A percentile compares a stretch with the other conserved stretches of the same genome.
These are phyloP conservation scores for Oxygymnocypris stewartii DNA, from an alignment of 2,113 vertebrate genomes.

Conservation along the genomic window DNA sequence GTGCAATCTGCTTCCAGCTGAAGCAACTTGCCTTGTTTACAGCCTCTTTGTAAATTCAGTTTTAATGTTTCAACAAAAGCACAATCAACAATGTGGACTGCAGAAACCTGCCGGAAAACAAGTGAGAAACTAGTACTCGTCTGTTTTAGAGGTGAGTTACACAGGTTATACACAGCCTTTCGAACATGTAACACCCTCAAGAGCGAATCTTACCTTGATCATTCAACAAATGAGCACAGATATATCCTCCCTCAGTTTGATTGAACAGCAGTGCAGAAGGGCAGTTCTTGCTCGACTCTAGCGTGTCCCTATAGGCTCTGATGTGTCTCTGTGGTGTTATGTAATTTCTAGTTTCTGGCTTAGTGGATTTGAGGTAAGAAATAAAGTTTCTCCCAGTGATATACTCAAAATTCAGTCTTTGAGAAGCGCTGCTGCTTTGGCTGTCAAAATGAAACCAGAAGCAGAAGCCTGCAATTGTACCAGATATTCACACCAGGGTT, in stretches of 20 bases:
- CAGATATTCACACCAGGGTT: neutral
- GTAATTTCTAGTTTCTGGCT: constrained; percentile 9
- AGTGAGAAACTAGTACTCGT: neutral
- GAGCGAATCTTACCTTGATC: constrained; percentile 6
- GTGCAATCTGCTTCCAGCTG: constrained; percentile 41
- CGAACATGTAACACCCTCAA: neutral
- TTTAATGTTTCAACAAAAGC: constrained; percentile 56
- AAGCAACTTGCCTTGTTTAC: constrained; percentile 53
- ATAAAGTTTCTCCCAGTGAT: constrained; percentile 7
- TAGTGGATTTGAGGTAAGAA: constrained; percentile 14
- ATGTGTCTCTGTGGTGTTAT: constrained; percentile 6
- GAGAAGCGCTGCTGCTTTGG: constrained; percentile 11
- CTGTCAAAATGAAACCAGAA: constrained; percentile 34
- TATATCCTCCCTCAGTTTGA: neutral
- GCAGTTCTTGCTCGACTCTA: neutral
- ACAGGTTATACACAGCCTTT: constrained; percentile 30
- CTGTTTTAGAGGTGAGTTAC: constrained; percentile 1
- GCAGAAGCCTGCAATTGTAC: neutral
- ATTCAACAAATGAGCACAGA: constrained; percentile 16
- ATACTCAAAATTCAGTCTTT: neutral
- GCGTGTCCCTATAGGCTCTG: neutral
- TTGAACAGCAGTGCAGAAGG: neutral
- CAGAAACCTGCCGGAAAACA: constrained; percentile 37
- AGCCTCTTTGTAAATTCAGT: constrained; percentile 44
- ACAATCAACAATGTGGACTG: constrained; percentile 44